Evolutionary conservation across 2,797 vertebrate genomes (phyloP).

Genomic region (Betta splendens): DNA sequence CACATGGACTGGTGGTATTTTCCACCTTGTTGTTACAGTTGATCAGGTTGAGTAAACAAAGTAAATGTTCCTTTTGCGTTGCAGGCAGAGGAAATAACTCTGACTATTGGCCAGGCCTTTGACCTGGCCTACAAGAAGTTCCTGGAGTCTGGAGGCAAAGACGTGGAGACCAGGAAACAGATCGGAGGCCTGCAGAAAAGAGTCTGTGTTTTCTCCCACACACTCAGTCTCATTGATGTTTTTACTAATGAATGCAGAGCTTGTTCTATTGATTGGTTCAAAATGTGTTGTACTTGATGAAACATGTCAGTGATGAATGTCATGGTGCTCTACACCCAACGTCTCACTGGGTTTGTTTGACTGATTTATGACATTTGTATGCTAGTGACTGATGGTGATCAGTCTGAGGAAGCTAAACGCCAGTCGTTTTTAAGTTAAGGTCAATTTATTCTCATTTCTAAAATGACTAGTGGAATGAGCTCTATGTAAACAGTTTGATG

Average conservation of each 20-base stretch:
- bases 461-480: too few species aligned
- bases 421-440: too few species aligned
- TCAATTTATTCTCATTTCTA: too few species aligned
- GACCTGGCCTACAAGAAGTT: slow-evolving; percentile 99
- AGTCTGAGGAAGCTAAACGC: too few species aligned
- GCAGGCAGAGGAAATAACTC: slow-evolving; percentile 97
- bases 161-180: slow-evolving; percentile 98
- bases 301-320: slow-evolving; percentile 42
- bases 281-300: slow-evolving; percentile 34
- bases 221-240: slow-evolving; percentile 2
- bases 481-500: too few species aligned
- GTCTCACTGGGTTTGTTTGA: slow-evolving; percentile 12
- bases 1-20: not conserved
- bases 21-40: not conserved
- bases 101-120: slow-evolving; percentile 98
- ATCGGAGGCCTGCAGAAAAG: slow-evolving; percentile 94
- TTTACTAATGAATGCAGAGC: slow-evolving; percentile 29
- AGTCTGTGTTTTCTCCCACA: slow-evolving; percentile 87
- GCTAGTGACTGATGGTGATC: too few species aligned
- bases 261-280: slow-evolving; percentile 36
- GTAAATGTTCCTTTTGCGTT: slow-evolving; percentile 1
- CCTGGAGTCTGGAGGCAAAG: slow-evolving; percentile 97
- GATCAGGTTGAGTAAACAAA: not conserved
- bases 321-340: too few species aligned
- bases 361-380: too few species aligned